Evolutionary conservation across 2,888 invertebrate genomes (phyloP).

Genomic region (Agrochola litura): DNA sequence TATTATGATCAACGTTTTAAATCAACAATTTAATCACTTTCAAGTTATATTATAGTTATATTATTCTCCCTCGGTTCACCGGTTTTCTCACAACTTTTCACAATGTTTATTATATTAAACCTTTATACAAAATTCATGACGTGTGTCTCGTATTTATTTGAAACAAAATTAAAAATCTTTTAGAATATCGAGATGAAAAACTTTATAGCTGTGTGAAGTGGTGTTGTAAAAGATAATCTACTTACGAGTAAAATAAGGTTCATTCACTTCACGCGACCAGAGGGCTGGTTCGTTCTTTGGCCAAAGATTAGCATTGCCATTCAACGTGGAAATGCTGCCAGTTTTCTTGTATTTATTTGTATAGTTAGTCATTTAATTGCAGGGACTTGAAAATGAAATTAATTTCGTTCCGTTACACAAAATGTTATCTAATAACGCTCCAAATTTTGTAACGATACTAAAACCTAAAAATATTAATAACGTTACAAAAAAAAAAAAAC

Average conservation of each 20-base stretch:
- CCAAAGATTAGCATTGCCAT: no score
- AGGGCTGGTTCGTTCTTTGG: no score
- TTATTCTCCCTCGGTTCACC: conserved; percentile 14
- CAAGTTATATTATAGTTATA: conserved; percentile 20
- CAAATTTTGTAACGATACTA: no score
- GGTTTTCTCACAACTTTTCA: conserved; percentile 22
- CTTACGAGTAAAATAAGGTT: conserved; percentile 3
- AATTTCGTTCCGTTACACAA: no score
- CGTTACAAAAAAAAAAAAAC: no score
- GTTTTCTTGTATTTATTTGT: no score
- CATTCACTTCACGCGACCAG: not conserved
- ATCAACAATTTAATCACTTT: conserved; percentile 15
- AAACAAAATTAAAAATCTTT: conserved; percentile 27
- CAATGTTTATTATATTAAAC: conserved; percentile 23
- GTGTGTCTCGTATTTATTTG: conserved; percentile 16
- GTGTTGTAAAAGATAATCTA: not conserved
- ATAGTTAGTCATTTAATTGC: no score
- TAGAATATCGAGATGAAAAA: not conserved
- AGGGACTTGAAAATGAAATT: no score
- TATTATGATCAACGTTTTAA: conserved; percentile 19
- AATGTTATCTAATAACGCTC: no score
- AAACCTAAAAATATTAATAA: no score
- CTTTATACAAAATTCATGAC: conserved; percentile 36
- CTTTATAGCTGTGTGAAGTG: not conserved
- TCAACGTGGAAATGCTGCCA: no score